phyloP scores from a whole-genome alignment of 2,888 invertebrate species.

The Xylophagus ater region DNA sequence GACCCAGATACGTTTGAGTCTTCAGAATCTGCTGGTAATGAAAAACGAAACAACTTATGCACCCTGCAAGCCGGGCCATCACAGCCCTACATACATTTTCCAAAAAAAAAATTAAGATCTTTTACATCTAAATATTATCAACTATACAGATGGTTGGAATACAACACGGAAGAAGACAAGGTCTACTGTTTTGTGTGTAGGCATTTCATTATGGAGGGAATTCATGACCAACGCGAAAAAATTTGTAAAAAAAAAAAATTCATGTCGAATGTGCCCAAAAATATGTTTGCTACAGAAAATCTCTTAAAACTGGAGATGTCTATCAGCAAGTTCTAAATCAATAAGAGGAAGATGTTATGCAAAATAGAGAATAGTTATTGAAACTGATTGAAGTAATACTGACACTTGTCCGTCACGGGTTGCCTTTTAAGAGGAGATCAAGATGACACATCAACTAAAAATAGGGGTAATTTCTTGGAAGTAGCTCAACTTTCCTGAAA shows the following conservation, averaged over 20 bases:
- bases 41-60: no score
- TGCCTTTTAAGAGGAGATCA: slow-evolving; percentile 5
- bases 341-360: neutral
- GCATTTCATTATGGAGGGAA: neutral
- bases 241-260: neutral
- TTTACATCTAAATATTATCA: no score
- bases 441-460: neutral
- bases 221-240: neutral
- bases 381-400: neutral
- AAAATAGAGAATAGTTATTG: neutral
- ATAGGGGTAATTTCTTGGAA: slow-evolving; percentile 7
- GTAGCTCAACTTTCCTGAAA: slow-evolving; percentile 7
- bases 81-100: no score
- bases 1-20: no score
- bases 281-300: neutral
- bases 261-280: neutral
- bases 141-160: no score
- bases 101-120: no score
- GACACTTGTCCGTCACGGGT: neutral
- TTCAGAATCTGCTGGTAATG: no score
- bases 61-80: no score
- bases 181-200: neutral
- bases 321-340: neutral
- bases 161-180: neutral
- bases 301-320: neutral